Percentiles rank a stretch among this genome's conserved stretches.
Evolutionary conservation across 2,797 vertebrate genomes (phyloP).

Genomic region (Siniperca scherzeri): DNA sequence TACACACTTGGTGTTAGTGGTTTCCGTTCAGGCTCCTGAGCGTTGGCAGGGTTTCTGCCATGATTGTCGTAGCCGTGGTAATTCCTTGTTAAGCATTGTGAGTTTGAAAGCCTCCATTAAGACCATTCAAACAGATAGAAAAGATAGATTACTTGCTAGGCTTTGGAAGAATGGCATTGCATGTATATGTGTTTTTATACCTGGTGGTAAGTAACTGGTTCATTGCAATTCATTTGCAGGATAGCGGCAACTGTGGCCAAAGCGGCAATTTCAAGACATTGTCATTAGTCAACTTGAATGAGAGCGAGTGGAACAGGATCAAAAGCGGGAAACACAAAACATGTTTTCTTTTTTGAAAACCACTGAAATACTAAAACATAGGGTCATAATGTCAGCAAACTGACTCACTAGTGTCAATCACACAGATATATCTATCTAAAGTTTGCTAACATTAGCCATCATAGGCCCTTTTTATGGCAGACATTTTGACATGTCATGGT

Average conservation of each 20-base stretch:
- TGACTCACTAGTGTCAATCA: neutral
- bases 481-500: neutral
- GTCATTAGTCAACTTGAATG: neutral
- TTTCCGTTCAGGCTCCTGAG: constrained; percentile 29
- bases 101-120: constrained; percentile 53
- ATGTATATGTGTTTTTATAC: neutral
- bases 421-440: neutral
- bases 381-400: neutral
- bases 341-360: neutral
- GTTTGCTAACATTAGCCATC: neutral
- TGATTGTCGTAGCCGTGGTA: constrained; percentile 31
- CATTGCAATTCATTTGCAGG: neutral
- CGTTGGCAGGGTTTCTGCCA: constrained; percentile 39
- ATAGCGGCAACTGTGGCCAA: neutral
- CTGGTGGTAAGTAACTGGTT: neutral
- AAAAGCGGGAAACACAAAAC: neutral
- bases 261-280: neutral
- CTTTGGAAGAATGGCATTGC: neutral
- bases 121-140: constrained; percentile 41
- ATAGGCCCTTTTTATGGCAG: neutral
- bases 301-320: neutral
- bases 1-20: constrained; percentile 34
- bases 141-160: constrained; percentile 24
- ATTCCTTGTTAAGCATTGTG: constrained; percentile 43
- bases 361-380: neutral